Percentiles rank a stretch among this genome's conserved stretches.
phyloP scores from a whole-genome alignment of 2,888 invertebrate species.

The Drosophila infuscata region DNA sequence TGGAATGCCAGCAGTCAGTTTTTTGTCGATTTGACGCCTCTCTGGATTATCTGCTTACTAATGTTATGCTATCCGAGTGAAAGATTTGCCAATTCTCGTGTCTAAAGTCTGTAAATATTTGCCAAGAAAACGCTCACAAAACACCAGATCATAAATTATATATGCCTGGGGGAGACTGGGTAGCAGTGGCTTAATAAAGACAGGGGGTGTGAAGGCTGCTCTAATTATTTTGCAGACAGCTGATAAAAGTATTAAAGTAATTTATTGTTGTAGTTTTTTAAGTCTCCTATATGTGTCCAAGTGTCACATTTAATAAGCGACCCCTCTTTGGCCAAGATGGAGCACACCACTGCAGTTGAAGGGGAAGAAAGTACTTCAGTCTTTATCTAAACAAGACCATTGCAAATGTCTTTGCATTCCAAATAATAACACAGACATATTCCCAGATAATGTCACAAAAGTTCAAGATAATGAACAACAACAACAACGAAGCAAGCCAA shows the following conservation, averaged over 20 bases:
- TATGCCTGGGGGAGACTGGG: constrained; percentile 26
- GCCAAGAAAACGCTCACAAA: constrained; percentile 8
- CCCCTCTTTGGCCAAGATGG: neutral
- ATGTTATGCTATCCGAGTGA: constrained; percentile 17
- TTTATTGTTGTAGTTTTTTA: neutral
- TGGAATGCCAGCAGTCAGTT: neutral
- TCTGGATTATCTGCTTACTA: constrained; percentile 2
- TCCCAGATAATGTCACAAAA: constrained; percentile 43
- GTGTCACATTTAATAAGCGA: neutral
- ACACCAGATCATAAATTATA: constrained; percentile 49
- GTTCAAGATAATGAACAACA: constrained; percentile 39
- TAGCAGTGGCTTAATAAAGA: constrained; percentile 7
- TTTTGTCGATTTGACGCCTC: neutral
- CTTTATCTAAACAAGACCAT: constrained; percentile 49
- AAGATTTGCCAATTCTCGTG: constrained; percentile 48
- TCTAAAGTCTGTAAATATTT: constrained; percentile 56
- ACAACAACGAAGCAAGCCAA: constrained; percentile 5
- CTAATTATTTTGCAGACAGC: neutral
- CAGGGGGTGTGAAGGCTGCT: neutral
- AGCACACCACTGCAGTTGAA: constrained; percentile 21
- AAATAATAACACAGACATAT: constrained; percentile 47
- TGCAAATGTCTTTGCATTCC: constrained; percentile 47
- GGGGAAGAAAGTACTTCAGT: constrained; percentile 54
- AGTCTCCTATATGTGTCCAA: neutral
- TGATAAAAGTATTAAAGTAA: neutral